phyloP scores from a whole-genome alignment of 2,888 invertebrate genomes.

The Mylabris sibirica region DNA sequence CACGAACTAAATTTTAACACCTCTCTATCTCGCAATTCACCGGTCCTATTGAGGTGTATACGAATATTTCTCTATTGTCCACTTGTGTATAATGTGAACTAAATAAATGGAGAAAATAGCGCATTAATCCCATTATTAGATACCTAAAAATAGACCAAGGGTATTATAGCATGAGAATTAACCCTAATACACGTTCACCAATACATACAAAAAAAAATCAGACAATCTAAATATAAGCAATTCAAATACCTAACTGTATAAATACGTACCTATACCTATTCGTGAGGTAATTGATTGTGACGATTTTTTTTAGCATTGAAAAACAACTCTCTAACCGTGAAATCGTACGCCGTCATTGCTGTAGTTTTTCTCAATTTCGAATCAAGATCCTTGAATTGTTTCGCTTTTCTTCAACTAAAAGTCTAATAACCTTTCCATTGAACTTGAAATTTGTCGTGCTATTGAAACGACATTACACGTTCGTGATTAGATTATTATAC shows the following conservation, averaged over 20 bases:
- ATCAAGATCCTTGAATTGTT: neutral
- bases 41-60: too few species aligned
- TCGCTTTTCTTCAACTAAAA: neutral
- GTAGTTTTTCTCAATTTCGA: neutral
- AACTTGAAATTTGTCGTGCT: neutral
- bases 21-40: too few species aligned
- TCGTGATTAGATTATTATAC: neutral
- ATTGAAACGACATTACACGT: neutral
- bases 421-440: slow-evolving; percentile 10
- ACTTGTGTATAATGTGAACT: neutral
- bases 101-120: neutral
- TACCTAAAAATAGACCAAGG: neutral
- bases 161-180: neutral
- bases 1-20: too few species aligned
- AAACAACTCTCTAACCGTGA: neutral
- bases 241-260: neutral
- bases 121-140: neutral
- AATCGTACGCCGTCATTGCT: neutral
- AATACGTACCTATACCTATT: neutral
- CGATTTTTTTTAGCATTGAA: neutral
- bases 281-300: neutral
- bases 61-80: too few species aligned
- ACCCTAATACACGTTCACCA: neutral
- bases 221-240: neutral
- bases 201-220: neutral